Percentiles rank a stretch among this genome's conserved stretches.
These are phyloP conservation scores for Turdus rufiventris DNA, from an alignment of 2,113 vertebrate species.

Conservation along the genomic window DNA sequence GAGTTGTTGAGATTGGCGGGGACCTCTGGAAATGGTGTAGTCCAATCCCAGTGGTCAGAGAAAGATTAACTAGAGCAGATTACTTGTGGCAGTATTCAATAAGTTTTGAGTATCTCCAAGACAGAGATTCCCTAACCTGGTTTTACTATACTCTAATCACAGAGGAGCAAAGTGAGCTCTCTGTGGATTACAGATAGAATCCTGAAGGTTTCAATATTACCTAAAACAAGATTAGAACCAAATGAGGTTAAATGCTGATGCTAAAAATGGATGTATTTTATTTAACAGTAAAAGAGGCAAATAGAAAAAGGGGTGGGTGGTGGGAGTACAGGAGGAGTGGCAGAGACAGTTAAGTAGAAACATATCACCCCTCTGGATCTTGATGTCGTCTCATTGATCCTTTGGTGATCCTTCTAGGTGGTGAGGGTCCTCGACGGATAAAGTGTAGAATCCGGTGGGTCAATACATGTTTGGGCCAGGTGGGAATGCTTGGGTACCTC, in stretches of 20 bases:
- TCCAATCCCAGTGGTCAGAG: background rate
- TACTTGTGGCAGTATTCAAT: background rate
- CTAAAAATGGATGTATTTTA: background rate
- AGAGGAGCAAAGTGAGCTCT: background rate
- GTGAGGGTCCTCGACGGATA: fast-evolving
- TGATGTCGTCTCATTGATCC: background rate
- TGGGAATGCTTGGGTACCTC: background rate
- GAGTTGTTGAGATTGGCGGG: background rate
- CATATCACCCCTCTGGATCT: background rate
- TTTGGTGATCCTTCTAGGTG: background rate
- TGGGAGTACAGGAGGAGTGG: background rate
- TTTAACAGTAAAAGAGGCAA: background rate
- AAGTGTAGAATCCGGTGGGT: background rate
- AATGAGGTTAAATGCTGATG: background rate
- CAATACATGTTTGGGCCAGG: background rate
- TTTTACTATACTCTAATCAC: background rate
- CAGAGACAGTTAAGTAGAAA: background rate
- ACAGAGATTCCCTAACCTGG: background rate
- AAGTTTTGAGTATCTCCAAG: background rate
- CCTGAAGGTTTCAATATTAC: background rate
- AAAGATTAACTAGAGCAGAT: background rate
- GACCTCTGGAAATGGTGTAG: background rate
- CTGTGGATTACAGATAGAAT: background rate
- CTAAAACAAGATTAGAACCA: background rate
- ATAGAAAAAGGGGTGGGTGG: background rate